Evolutionary conservation across 2,888 invertebrate genomes (phyloP).

Genomic region (Agrypnus murinus): DNA sequence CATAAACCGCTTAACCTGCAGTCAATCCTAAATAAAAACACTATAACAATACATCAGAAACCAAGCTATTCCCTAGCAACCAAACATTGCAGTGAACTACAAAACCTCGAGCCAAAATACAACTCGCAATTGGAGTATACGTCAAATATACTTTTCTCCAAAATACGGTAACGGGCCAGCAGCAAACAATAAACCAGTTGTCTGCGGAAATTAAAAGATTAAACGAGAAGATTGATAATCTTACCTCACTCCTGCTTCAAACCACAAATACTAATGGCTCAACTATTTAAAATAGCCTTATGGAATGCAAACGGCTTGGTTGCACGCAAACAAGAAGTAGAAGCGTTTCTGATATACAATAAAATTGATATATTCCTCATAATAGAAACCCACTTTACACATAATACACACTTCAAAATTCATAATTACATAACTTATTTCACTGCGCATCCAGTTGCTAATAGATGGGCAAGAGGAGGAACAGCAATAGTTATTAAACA

Average conservation of each 20-base stretch:
- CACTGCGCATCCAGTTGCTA: conserved; percentile 4
- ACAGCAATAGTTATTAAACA: conserved; percentile 18
- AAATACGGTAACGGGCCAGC: conserved; percentile 4
- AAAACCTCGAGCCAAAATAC: background rate
- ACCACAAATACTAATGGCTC: conserved; percentile 1
- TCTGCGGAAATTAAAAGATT: conserved; percentile 12
- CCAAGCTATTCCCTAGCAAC: background rate
- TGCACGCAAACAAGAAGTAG: conserved; percentile 2
- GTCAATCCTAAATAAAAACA: background rate
- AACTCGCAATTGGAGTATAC: background rate
- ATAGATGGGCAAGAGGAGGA: conserved; percentile 4
- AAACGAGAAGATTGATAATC: conserved; percentile 12
- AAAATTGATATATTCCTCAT: conserved; percentile 13
- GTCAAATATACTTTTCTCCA: background rate
- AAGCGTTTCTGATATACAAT: conserved; percentile 13
- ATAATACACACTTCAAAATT: conserved; percentile 7
- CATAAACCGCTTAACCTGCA: background rate
- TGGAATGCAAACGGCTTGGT: background rate
- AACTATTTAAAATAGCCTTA: no score
- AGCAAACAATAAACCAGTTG: conserved; percentile 12
- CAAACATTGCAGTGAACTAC: background rate
- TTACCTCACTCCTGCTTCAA: conserved; percentile 3
- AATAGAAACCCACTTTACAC: conserved; percentile 12
- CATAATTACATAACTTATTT: background rate
- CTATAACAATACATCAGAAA: background rate